Percentiles rank a stretch among this genome's conserved stretches.
phyloP scores from a whole-genome alignment of 2,888 invertebrate genomes.

The Hemithea aestivaria region DNA sequence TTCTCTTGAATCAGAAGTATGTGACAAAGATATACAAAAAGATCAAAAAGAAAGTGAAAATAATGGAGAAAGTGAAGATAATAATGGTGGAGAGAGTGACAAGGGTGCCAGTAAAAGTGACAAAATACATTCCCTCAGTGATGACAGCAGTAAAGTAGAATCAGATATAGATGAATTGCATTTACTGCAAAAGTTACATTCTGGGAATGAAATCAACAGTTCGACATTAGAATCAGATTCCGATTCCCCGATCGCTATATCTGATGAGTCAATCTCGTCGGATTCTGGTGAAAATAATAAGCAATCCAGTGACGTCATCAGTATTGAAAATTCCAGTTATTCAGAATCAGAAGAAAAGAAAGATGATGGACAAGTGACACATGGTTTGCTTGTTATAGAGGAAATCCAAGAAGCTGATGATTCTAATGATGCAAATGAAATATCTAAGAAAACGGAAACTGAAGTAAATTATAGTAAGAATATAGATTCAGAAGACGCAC shows the following conservation, averaged over 20 bases:
- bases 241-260: slow-evolving; percentile 55
- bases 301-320: slow-evolving; percentile 50
- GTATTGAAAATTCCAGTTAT: slow-evolving; percentile 69
- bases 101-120: slow-evolving; percentile 18
- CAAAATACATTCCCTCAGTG: slow-evolving; percentile 40
- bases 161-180: slow-evolving; percentile 64
- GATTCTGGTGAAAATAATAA: slow-evolving; percentile 37
- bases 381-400: slow-evolving; percentile 6
- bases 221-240: slow-evolving; percentile 53
- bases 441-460: slow-evolving; percentile 1
- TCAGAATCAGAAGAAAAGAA: slow-evolving; percentile 53
- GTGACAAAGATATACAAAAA: too few relatives aligned
- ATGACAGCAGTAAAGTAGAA: slow-evolving; percentile 42
- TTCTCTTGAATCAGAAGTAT: too few relatives aligned
- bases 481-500: too few relatives aligned
- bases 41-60: slow-evolving; percentile 16
- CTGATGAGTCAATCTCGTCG: slow-evolving; percentile 39
- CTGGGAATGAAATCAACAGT: slow-evolving; percentile 44
- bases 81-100: slow-evolving; percentile 4
- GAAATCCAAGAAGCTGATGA: slow-evolving; percentile 1
- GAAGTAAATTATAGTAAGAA: too few relatives aligned
- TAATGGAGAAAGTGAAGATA: slow-evolving; percentile 2
- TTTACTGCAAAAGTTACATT: slow-evolving; percentile 59
- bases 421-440: slow-evolving; percentile 9
- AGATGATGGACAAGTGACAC: slow-evolving; percentile 7